These are phyloP conservation scores for Elanoides forficatus DNA, from an alignment of 2,113 vertebrate species.

Conservation along the genomic window DNA sequence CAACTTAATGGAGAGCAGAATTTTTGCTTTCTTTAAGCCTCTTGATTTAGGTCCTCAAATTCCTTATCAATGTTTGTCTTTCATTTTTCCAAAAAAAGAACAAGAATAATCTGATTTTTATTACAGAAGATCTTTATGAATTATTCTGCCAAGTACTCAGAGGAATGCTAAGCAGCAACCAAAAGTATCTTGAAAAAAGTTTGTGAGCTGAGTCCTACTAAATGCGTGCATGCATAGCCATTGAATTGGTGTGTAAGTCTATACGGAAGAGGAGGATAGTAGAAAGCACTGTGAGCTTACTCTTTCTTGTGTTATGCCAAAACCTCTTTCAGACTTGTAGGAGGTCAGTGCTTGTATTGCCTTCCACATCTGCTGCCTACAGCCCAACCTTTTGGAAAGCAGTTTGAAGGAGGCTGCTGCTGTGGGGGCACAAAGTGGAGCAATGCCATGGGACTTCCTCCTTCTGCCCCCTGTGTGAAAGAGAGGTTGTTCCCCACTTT, in stretches of 20 bases:
- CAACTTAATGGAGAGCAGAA: background rate
- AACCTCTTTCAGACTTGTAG: background rate
- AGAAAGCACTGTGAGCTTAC: background rate
- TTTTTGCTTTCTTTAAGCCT: background rate
- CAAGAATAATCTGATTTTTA: background rate
- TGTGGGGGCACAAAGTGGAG: background rate
- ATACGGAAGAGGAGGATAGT: background rate
- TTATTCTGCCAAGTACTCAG: background rate
- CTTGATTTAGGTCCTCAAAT: background rate
- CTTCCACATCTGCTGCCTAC: background rate
- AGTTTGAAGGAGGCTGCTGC: background rate
- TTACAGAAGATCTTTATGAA: background rate
- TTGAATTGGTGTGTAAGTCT: background rate
- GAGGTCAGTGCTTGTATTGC: background rate
- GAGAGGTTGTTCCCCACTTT: background rate
- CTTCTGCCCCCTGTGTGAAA: rapidly evolving
- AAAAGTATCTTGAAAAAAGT: background rate
- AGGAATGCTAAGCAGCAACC: background rate
- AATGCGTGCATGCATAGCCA: background rate
- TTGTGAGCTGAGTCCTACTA: background rate
- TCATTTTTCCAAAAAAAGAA: background rate
- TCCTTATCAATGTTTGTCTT: background rate
- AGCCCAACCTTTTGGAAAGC: background rate
- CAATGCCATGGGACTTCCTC: rapidly evolving
- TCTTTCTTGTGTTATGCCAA: background rate